Evolutionary conservation across 2,113 vertebrate species (phyloP), one percentile per base, ranked within the genome.

Genomic region (Stomatorhinus ivindoensis): DNA sequence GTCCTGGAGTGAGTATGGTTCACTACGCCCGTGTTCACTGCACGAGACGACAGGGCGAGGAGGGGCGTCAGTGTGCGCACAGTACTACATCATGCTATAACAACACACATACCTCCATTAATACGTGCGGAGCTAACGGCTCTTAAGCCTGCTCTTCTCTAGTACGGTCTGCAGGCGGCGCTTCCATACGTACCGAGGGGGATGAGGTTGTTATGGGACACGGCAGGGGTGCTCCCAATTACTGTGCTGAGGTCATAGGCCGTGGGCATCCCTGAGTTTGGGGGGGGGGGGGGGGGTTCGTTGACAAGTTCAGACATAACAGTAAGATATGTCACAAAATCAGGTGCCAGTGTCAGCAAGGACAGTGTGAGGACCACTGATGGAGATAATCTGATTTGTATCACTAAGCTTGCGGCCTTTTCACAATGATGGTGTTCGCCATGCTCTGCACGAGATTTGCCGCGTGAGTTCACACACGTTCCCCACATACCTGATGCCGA

Each of bases 1-100:
- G 98, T 98, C 96, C 97, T 96, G 93, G 97, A 98, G 96, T 98
- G 97, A 91, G 97, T 98, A 94, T 98, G 97, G 94, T 98, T 98
- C 95, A 98, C 97, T 91, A 98, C 98, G 92, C 97, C 97, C 3
- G 97, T 97, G 96, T 98, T 98, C 94, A 97, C 97, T 98, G 95
- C 46, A 82, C 7, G 48, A 87, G 39, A 42, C 69, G 35, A 89
- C 65, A 82, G 87, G 31, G 73, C 90, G 50, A 73, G 85, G 88
- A 91, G 69, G 88, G 39, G 55, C 90, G 19, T 90, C 47, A 51
- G 42, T 47, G 83, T 11, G 6, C 61, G 31, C 42, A 50, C 47
- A 48, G 91, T 48, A 91, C 86, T 61, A 9, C 58, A 27, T n/a
- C 58, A 65, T 42, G 31, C 35, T 42, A 39, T 1, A 9, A 42